Evolutionary conservation across 2,113 vertebrate genomes (phyloP).

Genomic region (Leucoraja erinaceus): DNA sequence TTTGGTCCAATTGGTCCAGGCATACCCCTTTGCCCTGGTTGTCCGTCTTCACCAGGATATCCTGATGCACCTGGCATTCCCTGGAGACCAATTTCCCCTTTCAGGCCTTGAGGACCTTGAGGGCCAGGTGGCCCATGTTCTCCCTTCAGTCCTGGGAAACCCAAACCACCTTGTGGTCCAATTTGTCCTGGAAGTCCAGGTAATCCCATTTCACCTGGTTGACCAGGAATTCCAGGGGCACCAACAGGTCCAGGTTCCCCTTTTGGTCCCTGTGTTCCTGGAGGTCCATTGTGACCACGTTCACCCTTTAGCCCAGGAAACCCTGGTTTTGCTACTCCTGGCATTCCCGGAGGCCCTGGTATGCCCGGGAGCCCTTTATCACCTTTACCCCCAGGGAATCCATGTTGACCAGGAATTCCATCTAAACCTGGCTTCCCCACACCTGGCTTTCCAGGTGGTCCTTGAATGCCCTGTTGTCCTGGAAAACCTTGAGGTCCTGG

Average conservation of each 20-base stretch:
- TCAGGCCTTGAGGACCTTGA: constrained; percentile 69
- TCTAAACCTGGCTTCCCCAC: constrained; percentile 80
- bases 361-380: constrained; percentile 78
- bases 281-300: constrained; percentile 69
- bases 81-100: constrained; percentile 73
- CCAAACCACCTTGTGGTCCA: constrained; percentile 71
- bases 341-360: constrained; percentile 73
- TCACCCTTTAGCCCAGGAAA: constrained; percentile 83
- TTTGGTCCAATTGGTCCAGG: constrained; percentile 80
- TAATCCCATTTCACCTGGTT: constrained; percentile 70
- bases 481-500: constrained; percentile 67
- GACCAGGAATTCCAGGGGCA: constrained; percentile 70
- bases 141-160: constrained; percentile 82
- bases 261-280: constrained; percentile 70
- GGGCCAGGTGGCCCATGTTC: constrained; percentile 67
- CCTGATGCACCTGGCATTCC: constrained; percentile 79
- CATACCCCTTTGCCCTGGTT: constrained; percentile 73
- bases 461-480: constrained; percentile 72
- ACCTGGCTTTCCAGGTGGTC: constrained; percentile 76
- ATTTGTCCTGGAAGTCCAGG: constrained; percentile 76
- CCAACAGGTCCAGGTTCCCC: constrained; percentile 81
- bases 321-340: constrained; percentile 81
- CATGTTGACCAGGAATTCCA: constrained; percentile 80
- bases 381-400: constrained; percentile 80
- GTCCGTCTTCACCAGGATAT: constrained; percentile 69